These are phyloP conservation scores for Amphibalanus amphitrite DNA, from an alignment of 1,140 invertebrate species.

Conservation along the genomic window DNA sequence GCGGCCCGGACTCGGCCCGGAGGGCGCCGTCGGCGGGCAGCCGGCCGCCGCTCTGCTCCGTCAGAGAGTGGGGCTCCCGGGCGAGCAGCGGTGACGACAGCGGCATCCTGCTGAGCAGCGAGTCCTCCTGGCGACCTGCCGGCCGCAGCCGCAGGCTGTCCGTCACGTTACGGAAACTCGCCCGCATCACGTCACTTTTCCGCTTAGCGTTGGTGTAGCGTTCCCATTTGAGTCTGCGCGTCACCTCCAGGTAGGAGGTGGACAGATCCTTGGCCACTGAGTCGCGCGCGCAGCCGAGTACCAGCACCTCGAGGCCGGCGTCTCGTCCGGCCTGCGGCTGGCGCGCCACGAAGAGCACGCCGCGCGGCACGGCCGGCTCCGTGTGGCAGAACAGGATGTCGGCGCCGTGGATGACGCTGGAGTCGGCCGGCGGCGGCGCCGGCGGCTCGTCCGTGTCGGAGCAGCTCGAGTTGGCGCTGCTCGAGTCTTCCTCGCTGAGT, in stretches of 20 bases:
- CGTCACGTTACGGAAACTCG: slow-evolving; percentile 10
- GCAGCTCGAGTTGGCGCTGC: slow-evolving; percentile 12
- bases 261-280: slow-evolving; percentile 15
- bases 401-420: slow-evolving; percentile 9
- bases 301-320: slow-evolving; percentile 10
- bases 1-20: not conserved
- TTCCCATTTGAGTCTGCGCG: slow-evolving; percentile 14
- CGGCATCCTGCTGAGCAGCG: too few species aligned
- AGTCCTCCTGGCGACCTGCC: not conserved
- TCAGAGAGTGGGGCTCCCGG: not conserved
- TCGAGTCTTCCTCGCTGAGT: slow-evolving; percentile 7
- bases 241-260: slow-evolving; percentile 15
- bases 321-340: not conserved
- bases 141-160: slow-evolving; percentile 9
- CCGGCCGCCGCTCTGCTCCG: not conserved
- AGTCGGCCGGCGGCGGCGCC: not conserved
- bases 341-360: slow-evolving; percentile 12
- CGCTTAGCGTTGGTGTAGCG: slow-evolving; percentile 16
- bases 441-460: slow-evolving; percentile 13
- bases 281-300: slow-evolving; percentile 13
- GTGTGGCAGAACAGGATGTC: slow-evolving; percentile 16
- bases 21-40: too few species aligned
- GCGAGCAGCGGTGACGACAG: too few species aligned
- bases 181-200: slow-evolving; percentile 7
- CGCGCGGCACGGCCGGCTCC: slow-evolving; percentile 8